A percentile compares a stretch with the other conserved stretches of the same genome.
Conservation (phyloP, 2,888 invertebrate genomes). For the Linnaemya tessellans region DNA sequence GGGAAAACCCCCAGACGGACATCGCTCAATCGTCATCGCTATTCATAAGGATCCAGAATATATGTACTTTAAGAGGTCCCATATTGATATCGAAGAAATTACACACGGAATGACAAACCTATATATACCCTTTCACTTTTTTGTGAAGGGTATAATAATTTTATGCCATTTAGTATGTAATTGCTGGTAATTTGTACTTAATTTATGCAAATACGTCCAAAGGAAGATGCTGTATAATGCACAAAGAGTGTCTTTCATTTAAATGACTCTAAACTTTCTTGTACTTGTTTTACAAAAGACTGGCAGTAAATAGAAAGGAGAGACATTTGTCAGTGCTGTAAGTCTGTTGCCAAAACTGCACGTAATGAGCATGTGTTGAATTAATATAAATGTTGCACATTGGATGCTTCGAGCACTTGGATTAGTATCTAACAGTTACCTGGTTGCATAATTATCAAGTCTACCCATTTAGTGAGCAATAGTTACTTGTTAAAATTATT, state of each 20-base stretch:
- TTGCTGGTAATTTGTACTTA: constrained; percentile 26
- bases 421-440: neutral
- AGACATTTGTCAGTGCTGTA: neutral
- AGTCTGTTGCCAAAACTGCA: neutral
- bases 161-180: constrained; percentile 19
- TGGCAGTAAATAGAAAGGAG: neutral
- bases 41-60: no score
- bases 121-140: no score
- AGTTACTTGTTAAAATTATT: constrained; percentile 30
- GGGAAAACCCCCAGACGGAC: no score
- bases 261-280: constrained; percentile 13
- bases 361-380: neutral
- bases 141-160: no score
- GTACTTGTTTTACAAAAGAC: neutral
- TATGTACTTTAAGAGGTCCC: no score
- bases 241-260: constrained; percentile 15
- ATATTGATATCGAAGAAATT: no score
- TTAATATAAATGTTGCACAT: neutral
- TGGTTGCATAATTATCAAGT: neutral
- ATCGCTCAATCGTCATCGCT: no score
- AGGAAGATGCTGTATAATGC: constrained; percentile 3
- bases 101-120: no score
- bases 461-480: neutral
- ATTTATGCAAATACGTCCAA: constrained; percentile 43
- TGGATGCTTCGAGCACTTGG: neutral